phyloP scores from a whole-genome alignment of 2,113 vertebrate genomes.

The Brachyistius frenatus region DNA sequence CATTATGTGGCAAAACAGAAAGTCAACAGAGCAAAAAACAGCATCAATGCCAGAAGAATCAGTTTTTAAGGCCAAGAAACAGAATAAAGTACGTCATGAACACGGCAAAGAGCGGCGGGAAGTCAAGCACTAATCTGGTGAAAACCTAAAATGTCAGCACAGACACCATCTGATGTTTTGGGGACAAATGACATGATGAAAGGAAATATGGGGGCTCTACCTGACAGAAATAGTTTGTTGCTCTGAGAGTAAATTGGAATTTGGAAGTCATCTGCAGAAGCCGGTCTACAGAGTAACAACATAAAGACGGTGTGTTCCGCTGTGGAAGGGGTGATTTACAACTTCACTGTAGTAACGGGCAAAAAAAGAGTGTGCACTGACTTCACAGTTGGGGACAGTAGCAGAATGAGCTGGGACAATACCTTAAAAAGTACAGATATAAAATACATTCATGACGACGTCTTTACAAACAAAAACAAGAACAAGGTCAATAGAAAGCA shows the following conservation, averaged over 20 bases:
- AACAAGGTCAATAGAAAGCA: constrained; percentile 53
- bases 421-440: constrained; percentile 54
- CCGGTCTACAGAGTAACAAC: constrained; percentile 21
- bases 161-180: not conserved
- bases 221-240: constrained; percentile 17
- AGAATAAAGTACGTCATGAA: constrained; percentile 24
- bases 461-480: constrained; percentile 59
- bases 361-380: constrained; percentile 15
- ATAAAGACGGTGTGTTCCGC: not conserved
- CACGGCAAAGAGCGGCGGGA: not conserved
- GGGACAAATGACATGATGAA: not conserved
- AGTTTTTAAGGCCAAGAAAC: constrained; percentile 70
- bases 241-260: constrained; percentile 20
- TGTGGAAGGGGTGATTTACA: constrained; percentile 3
- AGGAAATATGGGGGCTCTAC: constrained; percentile 8
- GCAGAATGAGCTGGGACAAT: constrained; percentile 53
- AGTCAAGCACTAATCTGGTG: constrained; percentile 6
- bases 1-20: constrained; percentile 77
- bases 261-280: constrained; percentile 30
- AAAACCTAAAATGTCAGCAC: constrained; percentile 24
- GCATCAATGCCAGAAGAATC: constrained; percentile 53
- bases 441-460: constrained; percentile 84
- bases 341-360: constrained; percentile 5
- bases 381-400: constrained; percentile 46
- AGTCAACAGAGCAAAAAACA: constrained; percentile 52